Evolutionary conservation across 92 coral and sea anemone species (phyloP).

Genomic region (Porites evermanni): DNA sequence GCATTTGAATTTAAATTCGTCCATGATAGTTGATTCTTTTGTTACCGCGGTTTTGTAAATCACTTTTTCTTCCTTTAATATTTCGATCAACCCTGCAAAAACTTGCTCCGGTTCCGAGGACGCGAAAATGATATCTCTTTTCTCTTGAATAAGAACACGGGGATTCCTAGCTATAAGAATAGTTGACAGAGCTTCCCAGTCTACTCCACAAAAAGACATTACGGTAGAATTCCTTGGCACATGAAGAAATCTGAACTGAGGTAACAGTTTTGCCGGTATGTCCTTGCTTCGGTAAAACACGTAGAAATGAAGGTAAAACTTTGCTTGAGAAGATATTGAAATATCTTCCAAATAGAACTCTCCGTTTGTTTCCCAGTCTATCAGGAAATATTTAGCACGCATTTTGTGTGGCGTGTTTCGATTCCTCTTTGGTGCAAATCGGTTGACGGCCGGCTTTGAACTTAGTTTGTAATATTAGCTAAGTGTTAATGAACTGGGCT

Average conservation of each 20-base stretch:
- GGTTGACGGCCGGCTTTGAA: neutral
- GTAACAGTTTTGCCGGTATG: constrained; percentile 78
- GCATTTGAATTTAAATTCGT: constrained; percentile 74
- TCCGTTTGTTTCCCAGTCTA: constrained; percentile 86
- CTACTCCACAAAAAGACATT: constrained; percentile 40
- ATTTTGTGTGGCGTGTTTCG: constrained; percentile 6
- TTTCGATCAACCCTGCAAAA: constrained; percentile 58
- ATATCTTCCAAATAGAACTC: constrained; percentile 67
- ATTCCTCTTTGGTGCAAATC: neutral
- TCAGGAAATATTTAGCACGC: constrained; percentile 62
- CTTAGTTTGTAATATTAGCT: neutral
- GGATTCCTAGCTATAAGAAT: constrained; percentile 58
- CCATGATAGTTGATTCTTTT: constrained; percentile 53
- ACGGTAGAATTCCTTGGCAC: constrained; percentile 71
- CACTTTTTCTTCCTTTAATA: constrained; percentile 46
- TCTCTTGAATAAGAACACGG: constrained; percentile 51
- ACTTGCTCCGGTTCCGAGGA: constrained; percentile 50
- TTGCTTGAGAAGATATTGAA: constrained; percentile 69
- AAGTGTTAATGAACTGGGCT: neutral
- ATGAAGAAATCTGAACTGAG: constrained; percentile 78
- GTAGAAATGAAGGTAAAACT: constrained; percentile 64
- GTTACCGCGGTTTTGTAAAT: constrained; percentile 46
- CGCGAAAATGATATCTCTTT: constrained; percentile 71
- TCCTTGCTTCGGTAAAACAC: constrained; percentile 74
- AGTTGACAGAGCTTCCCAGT: constrained; percentile 61